These are phyloP conservation scores for Gavialis gangeticus DNA, from an alignment of 2,113 vertebrate genomes.

Conservation along the genomic window DNA sequence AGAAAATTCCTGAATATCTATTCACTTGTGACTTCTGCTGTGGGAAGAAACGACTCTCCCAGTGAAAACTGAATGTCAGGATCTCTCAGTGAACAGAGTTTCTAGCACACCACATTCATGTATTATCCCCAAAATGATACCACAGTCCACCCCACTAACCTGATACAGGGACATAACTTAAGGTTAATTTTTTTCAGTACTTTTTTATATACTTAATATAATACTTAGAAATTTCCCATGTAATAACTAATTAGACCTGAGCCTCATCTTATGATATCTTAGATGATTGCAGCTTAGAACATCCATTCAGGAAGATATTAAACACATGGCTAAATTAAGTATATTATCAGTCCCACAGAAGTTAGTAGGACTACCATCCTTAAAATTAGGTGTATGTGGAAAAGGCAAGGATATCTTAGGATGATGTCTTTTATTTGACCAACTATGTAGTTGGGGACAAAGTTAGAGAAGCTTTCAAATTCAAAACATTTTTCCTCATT, in stretches of 20 bases:
- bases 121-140: not conserved
- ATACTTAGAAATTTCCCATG: not conserved
- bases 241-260: not conserved
- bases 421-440: too few species aligned
- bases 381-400: not conserved
- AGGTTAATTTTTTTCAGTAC: not conserved
- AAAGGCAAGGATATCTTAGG: too few species aligned
- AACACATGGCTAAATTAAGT: not conserved
- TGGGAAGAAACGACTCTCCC: fast-evolving
- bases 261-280: not conserved
- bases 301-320: not conserved
- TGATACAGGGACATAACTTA: not conserved
- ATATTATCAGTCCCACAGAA: not conserved
- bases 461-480: too few species aligned
- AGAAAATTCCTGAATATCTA: too few species aligned
- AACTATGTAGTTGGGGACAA: too few species aligned
- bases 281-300: not conserved
- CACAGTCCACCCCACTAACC: not conserved
- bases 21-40: too few species aligned
- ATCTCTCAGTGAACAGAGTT: not conserved
- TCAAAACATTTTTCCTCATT: too few species aligned
- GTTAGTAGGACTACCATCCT: not conserved
- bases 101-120: fast-evolving
- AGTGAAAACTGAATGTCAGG: not conserved
- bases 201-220: not conserved